Evolutionary conservation across 2,113 vertebrate genomes (phyloP).

Genomic region (Carlito syrichta): DNA sequence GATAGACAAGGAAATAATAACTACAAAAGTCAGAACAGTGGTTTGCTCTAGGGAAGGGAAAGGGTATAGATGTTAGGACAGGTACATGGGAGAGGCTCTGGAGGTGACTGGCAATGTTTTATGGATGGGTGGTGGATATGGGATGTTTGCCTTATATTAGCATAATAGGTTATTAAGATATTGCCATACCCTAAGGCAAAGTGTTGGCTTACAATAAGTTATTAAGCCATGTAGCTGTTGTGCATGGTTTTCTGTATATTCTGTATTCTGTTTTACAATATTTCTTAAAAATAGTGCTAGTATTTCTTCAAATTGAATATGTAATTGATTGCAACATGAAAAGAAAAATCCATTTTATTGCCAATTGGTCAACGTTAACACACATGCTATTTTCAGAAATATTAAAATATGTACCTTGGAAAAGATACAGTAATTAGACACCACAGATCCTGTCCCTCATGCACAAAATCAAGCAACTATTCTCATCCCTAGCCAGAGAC

Average conservation of each 20-base stretch:
- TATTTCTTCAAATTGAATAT: not conserved
- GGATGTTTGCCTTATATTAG: not conserved
- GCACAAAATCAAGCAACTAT: not conserved
- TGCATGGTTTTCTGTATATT: not conserved
- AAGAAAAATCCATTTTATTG: not conserved
- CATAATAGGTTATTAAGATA: not conserved
- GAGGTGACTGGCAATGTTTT: not conserved
- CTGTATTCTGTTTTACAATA: not conserved
- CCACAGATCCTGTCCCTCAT: not conserved
- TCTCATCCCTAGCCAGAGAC: not conserved
- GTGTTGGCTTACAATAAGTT: not conserved
- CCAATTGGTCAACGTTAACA: not conserved
- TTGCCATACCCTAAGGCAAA: not conserved
- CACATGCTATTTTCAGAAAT: not conserved
- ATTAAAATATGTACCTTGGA: not conserved
- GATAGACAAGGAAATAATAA: not conserved
- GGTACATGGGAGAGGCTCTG: not conserved
- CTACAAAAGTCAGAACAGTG: not conserved
- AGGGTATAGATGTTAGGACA: not conserved
- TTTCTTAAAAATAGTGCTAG: not conserved
- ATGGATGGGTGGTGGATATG: not conserved
- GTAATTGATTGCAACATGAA: not conserved
- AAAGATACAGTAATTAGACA: not conserved
- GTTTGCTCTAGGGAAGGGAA: not conserved
- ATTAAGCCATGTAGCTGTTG: not conserved